Conservation (phyloP, 2,113 vertebrate species). For the Notiomystis cincta region DNA sequence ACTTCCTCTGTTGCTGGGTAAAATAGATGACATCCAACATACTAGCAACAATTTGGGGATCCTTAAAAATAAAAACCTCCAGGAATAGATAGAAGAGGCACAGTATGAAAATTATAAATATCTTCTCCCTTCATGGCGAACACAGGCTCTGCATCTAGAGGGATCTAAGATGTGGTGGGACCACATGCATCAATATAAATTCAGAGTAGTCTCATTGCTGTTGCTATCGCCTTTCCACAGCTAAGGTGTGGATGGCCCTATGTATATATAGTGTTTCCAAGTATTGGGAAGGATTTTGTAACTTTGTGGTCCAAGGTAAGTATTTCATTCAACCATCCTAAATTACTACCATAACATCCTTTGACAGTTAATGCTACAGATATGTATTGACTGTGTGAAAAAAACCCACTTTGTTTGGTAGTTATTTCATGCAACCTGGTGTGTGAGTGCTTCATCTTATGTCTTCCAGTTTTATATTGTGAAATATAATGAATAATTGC, state of each 20-base stretch:
- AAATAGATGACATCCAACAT: background rate
- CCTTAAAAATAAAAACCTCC: background rate
- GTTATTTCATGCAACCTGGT: background rate
- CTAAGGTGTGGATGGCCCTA: no score
- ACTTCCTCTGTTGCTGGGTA: background rate
- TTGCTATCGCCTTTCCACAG: background rate
- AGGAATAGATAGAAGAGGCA: background rate
- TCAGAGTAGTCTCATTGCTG: fast-evolving
- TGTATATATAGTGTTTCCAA: background rate
- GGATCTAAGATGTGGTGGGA: background rate
- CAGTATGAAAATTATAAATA: background rate
- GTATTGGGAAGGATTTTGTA: background rate
- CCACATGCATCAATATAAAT: background rate
- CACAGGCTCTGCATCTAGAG: background rate
- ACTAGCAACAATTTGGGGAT: background rate
- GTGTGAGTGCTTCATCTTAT: background rate
- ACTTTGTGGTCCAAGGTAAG: background rate
- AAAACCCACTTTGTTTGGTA: background rate
- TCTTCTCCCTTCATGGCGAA: background rate
- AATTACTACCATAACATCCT: background rate
- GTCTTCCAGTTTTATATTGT: background rate
- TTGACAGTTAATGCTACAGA: background rate
- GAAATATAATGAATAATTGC: background rate
- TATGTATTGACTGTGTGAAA: background rate
- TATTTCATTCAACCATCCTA: background rate